Conservation (phyloP, 2,797 vertebrate species). For the Capromys pilorides region DNA sequence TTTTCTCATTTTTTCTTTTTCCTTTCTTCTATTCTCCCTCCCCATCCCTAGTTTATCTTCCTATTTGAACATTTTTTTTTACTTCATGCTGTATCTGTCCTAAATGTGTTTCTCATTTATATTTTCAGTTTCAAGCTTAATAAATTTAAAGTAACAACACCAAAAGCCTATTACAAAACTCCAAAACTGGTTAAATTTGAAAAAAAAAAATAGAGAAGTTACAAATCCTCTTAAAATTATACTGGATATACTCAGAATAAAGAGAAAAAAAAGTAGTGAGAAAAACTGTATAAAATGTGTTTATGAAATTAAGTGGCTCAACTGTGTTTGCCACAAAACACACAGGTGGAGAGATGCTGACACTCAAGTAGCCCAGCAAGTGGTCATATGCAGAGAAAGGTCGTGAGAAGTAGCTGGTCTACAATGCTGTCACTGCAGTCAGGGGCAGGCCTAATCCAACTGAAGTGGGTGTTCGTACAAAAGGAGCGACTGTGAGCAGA, state of each 20-base stretch:
- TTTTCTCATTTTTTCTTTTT: neutral
- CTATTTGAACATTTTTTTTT: no score
- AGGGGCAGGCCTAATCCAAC: neutral
- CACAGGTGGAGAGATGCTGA: neutral
- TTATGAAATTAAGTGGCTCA: neutral
- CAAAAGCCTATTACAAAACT: neutral
- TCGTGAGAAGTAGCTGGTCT: neutral
- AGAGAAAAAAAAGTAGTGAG: neutral
- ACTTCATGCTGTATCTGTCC: neutral
- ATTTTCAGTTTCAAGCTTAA: neutral
- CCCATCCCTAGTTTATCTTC: neutral
- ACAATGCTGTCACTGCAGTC: neutral
- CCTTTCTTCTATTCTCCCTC: neutral
- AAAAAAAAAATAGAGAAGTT: neutral
- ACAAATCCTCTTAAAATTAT: neutral
- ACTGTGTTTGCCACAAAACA: neutral
- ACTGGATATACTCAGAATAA: neutral
- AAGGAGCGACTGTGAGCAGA: neutral
- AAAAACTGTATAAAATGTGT: constrained; percentile 29
- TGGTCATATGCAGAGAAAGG: neutral
- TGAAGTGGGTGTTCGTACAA: neutral
- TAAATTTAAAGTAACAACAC: neutral
- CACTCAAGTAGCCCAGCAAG: neutral
- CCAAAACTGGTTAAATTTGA: neutral
- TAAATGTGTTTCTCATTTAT: neutral